Conservation (phyloP, 2,888 invertebrate species). For the Orchestes rusci region DNA sequence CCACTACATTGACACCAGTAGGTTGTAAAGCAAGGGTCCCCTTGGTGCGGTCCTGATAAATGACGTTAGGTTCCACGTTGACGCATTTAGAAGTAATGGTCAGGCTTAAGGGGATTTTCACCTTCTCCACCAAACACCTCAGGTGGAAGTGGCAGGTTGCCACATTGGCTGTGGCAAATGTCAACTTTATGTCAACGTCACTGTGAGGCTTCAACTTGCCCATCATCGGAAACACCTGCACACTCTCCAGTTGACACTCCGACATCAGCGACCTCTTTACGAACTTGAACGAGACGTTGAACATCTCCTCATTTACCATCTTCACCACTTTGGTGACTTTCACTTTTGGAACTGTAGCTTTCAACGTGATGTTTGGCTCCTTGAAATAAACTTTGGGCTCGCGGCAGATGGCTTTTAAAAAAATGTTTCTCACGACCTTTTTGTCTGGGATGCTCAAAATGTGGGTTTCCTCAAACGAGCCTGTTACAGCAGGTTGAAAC, state of each 20-base stretch:
- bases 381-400: conserved; percentile 58
- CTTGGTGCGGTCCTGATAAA: conserved; percentile 38
- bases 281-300: conserved; percentile 48
- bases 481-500: conserved; percentile 56
- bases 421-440: conserved; percentile 47
- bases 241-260: conserved; percentile 48
- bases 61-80: conserved; percentile 48
- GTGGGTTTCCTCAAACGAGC: conserved; percentile 51
- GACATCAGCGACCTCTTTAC: conserved; percentile 50
- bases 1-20: conserved; percentile 37
- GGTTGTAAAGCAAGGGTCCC: conserved; percentile 31
- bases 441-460: conserved; percentile 50
- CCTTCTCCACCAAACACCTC: conserved; percentile 49
- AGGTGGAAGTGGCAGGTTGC: conserved; percentile 52
- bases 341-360: conserved; percentile 55
- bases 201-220: conserved; percentile 47
- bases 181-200: conserved; percentile 49
- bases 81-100: conserved; percentile 49
- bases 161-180: conserved; percentile 48
- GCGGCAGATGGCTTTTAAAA: conserved; percentile 56
- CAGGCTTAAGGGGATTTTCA: conserved; percentile 48
- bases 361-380: conserved; percentile 52
- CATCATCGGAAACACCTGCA: conserved; percentile 47
- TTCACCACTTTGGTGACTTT: conserved; percentile 43
- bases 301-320: conserved; percentile 51